A percentile compares a stretch with the other conserved stretches of the same genome.
phyloP scores from a whole-genome alignment of 1,140 invertebrate species.

The Brachionus sp. region DNA sequence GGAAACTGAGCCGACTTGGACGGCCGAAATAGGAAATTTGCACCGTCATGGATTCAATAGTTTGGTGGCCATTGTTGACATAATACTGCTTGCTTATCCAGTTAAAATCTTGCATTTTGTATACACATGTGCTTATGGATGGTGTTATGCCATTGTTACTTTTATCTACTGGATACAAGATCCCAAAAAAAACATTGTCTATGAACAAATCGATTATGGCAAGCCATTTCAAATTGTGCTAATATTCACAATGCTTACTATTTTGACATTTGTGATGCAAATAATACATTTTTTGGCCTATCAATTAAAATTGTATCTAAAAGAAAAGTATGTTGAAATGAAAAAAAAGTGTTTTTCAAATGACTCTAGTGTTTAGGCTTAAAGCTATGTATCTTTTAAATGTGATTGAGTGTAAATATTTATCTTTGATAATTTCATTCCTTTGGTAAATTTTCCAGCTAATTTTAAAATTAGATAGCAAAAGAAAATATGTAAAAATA shows the following conservation, averaged over 20 bases:
- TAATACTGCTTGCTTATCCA: slow-evolving; percentile 28
- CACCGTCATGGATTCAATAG: slow-evolving; percentile 43
- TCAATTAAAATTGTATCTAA: slow-evolving; percentile 31
- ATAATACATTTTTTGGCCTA: slow-evolving; percentile 38
- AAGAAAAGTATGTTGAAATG: slow-evolving; percentile 26
- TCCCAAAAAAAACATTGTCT: slow-evolving; percentile 25
- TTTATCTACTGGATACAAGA: slow-evolving; percentile 23
- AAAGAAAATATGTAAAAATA: too few species aligned
- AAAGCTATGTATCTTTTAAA: background rate
- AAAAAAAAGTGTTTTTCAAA: slow-evolving; percentile 31
- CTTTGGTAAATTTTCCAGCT: background rate
- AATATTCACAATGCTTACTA: background rate
- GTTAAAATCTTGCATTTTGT: slow-evolving; percentile 40
- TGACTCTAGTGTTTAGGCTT: background rate
- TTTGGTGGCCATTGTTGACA: slow-evolving; percentile 35
- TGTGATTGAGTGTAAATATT: background rate
- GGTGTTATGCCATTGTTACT: slow-evolving; percentile 33
- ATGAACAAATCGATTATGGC: slow-evolving; percentile 31
- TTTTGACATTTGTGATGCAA: slow-evolving; percentile 34
- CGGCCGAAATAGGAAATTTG: slow-evolving; percentile 24
- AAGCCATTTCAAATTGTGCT: slow-evolving; percentile 1
- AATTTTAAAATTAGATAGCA: background rate
- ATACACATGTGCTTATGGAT: slow-evolving; percentile 26
- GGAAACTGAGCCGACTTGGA: slow-evolving; percentile 27
- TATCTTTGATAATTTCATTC: background rate